Evolutionary conservation across 2,888 invertebrate genomes (phyloP), one percentile per base, ranked within the genome.

Genomic region (Pediacus dermestoides): DNA sequence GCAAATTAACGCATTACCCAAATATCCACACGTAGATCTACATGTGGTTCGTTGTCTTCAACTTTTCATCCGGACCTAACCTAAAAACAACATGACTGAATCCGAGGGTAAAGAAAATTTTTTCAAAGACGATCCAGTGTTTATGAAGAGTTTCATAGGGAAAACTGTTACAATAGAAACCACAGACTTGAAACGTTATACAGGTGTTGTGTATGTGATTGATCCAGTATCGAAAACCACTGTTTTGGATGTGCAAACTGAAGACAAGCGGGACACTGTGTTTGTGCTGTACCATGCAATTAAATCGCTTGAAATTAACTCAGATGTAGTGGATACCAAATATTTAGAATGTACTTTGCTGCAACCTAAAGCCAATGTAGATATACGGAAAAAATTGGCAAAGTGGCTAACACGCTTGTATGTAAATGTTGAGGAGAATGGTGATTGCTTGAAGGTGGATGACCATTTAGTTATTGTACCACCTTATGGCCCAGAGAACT

Each of bases 401-500:
- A 59, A 57, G 16, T 70, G 69, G 69, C 49, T 71, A 11, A 42
- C 53, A 33, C 56, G 60, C 31, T 65, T 67, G 55, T 53, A 57
- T 30, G 58, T 71, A 26, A 55, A 65, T 36, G 60, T 68, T 2
- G 53, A 53, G 35, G 70, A 69, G 50, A 44, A 42, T 30, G 68
- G 63, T 16, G 56, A 62, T 32, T 47, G 55, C 16, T 50, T 71
- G 10, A 63, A 61, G 51, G 53, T 70, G 15, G 64, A 63, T 35
- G 60, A 67, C 32, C 57, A 64, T 42, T 44, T 70, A 30, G 49
- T 58, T 9, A 68, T 70, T 32, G 52, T 60, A 16, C 64, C 69
- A 4, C 71, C 70, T 2, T 71, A 70, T 60, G 60, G 57, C 16
- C 47, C 54, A 7, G 58, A 67, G 13, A 61, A 66, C 39, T 68